These are phyloP conservation scores for Sacculina carcini DNA, from an alignment of 2,888 invertebrate genomes.

Conservation along the genomic window DNA sequence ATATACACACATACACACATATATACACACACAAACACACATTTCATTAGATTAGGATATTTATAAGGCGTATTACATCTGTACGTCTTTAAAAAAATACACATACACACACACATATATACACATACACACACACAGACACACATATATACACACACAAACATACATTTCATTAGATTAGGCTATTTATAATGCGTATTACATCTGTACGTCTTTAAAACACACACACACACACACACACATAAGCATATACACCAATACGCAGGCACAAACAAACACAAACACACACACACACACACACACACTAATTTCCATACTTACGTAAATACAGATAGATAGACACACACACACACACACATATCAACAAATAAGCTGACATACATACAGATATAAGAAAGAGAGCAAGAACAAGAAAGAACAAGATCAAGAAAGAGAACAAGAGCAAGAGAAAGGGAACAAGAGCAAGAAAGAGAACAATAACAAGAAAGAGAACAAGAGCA, in stretches of 20 bases:
- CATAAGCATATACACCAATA: not conserved
- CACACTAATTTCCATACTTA: too few species aligned
- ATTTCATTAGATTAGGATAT: too few species aligned
- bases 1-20: too few species aligned
- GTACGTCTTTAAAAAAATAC: slow-evolving; percentile 20
- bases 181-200: not conserved
- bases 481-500: too few species aligned
- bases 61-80: too few species aligned
- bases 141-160: not conserved
- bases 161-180: not conserved
- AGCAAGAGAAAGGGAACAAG: not conserved
- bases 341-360: not conserved
- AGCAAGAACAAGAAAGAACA: not conserved
- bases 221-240: not conserved
- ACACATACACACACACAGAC: slow-evolving; percentile 3
- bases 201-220: too few species aligned
- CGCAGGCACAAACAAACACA: not conserved
- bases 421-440: not conserved
- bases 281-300: slow-evolving; percentile 1
- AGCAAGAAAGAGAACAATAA: not conserved
- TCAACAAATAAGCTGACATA: not conserved
- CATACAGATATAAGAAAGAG: not conserved
- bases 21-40: too few species aligned
- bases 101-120: slow-evolving; percentile 2
- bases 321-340: too few species aligned